Conservation (phyloP, 2,797 vertebrate genomes). For the Malurus splendens region DNA sequence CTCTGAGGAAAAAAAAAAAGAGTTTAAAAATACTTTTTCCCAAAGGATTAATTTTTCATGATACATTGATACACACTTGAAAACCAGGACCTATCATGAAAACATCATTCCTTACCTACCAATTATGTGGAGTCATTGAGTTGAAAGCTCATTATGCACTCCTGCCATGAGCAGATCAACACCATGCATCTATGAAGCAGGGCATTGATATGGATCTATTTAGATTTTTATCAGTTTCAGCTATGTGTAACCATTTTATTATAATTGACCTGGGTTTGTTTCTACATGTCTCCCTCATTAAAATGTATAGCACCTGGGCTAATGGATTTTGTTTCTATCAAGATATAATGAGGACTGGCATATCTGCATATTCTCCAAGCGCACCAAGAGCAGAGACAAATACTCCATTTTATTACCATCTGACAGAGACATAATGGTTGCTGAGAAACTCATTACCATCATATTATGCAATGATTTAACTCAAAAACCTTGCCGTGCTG, state of each 20-base stretch:
- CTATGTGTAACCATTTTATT: constrained; percentile 55
- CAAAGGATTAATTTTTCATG: background rate
- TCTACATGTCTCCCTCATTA: constrained; percentile 66
- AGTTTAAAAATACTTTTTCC: background rate
- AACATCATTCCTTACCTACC: background rate
- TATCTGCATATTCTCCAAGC: constrained; percentile 60
- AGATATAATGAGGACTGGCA: constrained; percentile 69
- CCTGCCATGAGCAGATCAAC: background rate
- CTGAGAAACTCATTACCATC: constrained; percentile 70
- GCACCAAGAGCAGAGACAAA: constrained; percentile 59
- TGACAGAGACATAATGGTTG: constrained; percentile 73
- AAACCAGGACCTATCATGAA: background rate
- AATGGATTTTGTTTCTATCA: constrained; percentile 71
- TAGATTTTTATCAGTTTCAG: constrained; percentile 61
- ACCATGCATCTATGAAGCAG: background rate
- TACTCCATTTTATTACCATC: constrained; percentile 66
- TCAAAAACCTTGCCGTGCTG: constrained; percentile 41
- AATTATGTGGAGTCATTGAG: background rate
- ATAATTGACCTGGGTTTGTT: constrained; percentile 67
- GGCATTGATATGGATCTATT: constrained; percentile 33
- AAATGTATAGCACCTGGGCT: constrained; percentile 62
- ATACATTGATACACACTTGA: background rate
- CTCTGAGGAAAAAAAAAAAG: background rate
- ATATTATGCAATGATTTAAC: constrained; percentile 70
- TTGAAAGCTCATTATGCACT: background rate